A percentile compares a stretch with the other conserved stretches of the same genome.
These are phyloP conservation scores for Andrena praecox DNA, from an alignment of 2,888 invertebrate species.

Conservation along the genomic window DNA sequence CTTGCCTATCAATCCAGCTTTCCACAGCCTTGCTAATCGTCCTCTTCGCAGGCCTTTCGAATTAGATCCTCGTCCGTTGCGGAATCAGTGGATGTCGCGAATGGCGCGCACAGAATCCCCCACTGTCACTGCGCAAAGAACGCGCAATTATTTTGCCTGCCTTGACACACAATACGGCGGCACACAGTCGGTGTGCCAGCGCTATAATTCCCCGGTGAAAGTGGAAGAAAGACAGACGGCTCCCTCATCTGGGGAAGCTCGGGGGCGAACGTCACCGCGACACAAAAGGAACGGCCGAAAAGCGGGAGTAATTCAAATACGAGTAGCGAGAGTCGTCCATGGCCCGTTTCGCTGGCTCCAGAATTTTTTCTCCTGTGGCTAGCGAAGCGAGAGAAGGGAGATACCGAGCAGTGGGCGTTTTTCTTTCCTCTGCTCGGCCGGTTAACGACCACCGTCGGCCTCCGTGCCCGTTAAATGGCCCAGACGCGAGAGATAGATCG, in stretches of 20 bases:
- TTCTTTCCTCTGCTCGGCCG: slow-evolving; percentile 33
- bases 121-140: neutral
- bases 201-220: neutral
- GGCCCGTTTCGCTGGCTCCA: slow-evolving; percentile 30
- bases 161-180: neutral
- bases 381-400: slow-evolving; percentile 57
- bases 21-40: too few relatives aligned
- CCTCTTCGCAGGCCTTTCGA: too few relatives aligned
- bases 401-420: slow-evolving; percentile 56
- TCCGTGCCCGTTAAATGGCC: slow-evolving; percentile 70
- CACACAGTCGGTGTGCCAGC: slow-evolving; percentile 1
- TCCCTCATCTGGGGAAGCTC: slow-evolving; percentile 16
- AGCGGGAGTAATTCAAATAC: slow-evolving; percentile 48
- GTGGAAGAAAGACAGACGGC: slow-evolving; percentile 25
- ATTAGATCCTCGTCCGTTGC: neutral
- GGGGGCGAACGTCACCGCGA: slow-evolving; percentile 25
- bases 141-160: slow-evolving; percentile 14
- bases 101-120: neutral
- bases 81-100: neutral
- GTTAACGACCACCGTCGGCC: slow-evolving; percentile 69
- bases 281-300: slow-evolving; percentile 36
- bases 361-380: slow-evolving; percentile 49
- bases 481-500: slow-evolving; percentile 61
- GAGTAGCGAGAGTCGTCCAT: slow-evolving; percentile 42
- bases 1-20: neutral